Evolutionary conservation across 2,797 vertebrate species (phyloP).

Genomic region (Staurois parvus): DNA sequence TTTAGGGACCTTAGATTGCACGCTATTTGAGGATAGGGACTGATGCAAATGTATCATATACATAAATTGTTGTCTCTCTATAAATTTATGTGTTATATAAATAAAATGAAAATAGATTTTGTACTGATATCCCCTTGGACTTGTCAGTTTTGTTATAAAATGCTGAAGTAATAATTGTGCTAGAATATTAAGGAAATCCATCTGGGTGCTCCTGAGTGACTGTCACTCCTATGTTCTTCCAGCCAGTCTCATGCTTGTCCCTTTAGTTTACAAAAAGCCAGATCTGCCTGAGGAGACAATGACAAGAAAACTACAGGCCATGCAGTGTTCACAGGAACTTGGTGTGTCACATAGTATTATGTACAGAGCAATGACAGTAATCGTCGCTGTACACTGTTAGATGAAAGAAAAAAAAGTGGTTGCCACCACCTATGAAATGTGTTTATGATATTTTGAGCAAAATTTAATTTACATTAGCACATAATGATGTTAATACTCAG

Average conservation of each 20-base stretch:
- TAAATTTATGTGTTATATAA: too few species aligned
- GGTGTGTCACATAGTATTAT: constrained; percentile 42
- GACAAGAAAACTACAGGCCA: constrained; percentile 41
- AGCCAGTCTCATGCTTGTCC: constrained; percentile 47
- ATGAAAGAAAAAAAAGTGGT: constrained; percentile 16
- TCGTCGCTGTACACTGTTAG: constrained; percentile 30
- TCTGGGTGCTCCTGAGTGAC: constrained; percentile 13
- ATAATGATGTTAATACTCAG: neutral
- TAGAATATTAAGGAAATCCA: neutral
- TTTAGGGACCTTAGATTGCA: too few species aligned
- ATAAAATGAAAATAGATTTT: too few species aligned
- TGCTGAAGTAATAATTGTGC: neutral
- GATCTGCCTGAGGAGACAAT: constrained; percentile 58
- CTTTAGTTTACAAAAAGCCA: constrained; percentile 60
- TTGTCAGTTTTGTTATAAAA: too few species aligned
- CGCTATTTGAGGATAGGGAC: too few species aligned
- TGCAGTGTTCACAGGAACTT: constrained; percentile 22
- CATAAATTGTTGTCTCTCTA: too few species aligned
- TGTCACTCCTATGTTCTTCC: constrained; percentile 55
- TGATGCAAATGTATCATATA: too few species aligned
- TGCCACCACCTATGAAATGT: neutral
- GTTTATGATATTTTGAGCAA: neutral
- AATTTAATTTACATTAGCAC: neutral
- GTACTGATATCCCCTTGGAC: too few species aligned
- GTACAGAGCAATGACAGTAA: constrained; percentile 41